Evolutionary conservation across 2,888 invertebrate genomes (phyloP), one percentile per base, ranked within the genome.

Genomic region (Ormia ochracea): DNA sequence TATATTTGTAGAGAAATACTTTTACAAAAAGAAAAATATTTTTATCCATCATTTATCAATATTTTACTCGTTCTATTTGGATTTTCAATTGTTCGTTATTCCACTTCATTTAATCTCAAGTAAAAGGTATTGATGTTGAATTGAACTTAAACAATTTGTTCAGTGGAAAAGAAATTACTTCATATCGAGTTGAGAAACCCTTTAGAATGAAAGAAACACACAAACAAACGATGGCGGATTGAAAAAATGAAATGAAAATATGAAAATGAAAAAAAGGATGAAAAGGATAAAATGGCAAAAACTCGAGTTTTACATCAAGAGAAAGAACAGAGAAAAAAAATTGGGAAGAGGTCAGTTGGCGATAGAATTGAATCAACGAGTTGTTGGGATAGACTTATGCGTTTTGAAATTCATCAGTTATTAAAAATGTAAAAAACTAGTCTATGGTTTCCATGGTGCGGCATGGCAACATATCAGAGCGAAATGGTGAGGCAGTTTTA

Each of bases 21-120:
- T 21, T 21, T 23, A 63, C 7, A 17, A 23, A 58, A 56, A 56
- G 21, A 6, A 58, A 23, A 41, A 43, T 12, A 59, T 12, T 28
- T 26, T 12, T 10, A 10, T 28, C 7, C 38, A 38, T 10, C 9
- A 1, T 23, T 33, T 14, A 12, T 4, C n/a, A 31, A 61, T 61
- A 33, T 19, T 21, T 33, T 33, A 45, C 19, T 17, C 21, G 3
- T 36, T 50, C 17, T 23, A 17, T 65, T 36, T 36, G n/a, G 21
- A 5, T 50, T 50, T 19, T 52, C 5, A 10, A 28, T 52, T 23
- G 21, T 65, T 33, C 4, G 21, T 14, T 48, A 4, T 72, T 63
- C 52, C 72, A 63, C 61, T 63, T 72, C 72, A 72, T 61, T 41
- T 52, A 43, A 41, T 52, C 10, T 52, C 17, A 72, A 50, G 52